phyloP scores from a whole-genome alignment of 1,140 invertebrate species.

The Ceratina japonica region DNA sequence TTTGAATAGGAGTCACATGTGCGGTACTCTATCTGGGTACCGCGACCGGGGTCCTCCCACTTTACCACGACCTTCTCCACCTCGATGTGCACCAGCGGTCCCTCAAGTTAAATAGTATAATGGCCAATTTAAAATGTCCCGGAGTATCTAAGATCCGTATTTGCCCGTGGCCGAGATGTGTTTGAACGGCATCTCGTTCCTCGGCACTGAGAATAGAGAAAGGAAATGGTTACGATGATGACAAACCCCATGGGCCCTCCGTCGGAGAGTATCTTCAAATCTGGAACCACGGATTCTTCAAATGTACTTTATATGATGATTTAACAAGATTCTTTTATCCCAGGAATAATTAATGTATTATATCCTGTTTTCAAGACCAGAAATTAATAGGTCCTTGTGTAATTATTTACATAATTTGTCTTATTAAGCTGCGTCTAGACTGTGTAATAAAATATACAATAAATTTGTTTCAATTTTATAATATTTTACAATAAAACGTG shows the following conservation, averaged over 20 bases:
- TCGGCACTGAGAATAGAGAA: slow-evolving; percentile 64
- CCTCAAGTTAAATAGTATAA: slow-evolving; percentile 80
- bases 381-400: too few relatives aligned
- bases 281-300: slow-evolving; percentile 13
- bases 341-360: background rate
- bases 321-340: background rate
- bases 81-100: slow-evolving; percentile 56
- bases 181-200: slow-evolving; percentile 70
- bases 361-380: background rate
- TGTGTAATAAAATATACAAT: too few relatives aligned
- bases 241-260: slow-evolving; percentile 65
- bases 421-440: too few relatives aligned
- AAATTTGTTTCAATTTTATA: too few relatives aligned
- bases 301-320: slow-evolving; percentile 7
- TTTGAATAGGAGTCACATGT: slow-evolving; percentile 70
- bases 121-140: slow-evolving; percentile 79
- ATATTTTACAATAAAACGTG: too few relatives aligned
- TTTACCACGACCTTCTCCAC: slow-evolving; percentile 46
- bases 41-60: slow-evolving; percentile 45
- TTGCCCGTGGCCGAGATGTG: slow-evolving; percentile 71
- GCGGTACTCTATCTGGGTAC: slow-evolving; percentile 55
- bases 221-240: slow-evolving; percentile 57
- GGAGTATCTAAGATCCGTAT: slow-evolving; percentile 75
- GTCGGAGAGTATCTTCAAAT: slow-evolving; percentile 52
- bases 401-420: too few relatives aligned